Percentiles rank a stretch among this genome's conserved stretches.
These are phyloP conservation scores for Coelinius sp. DNA, from an alignment of 2,888 invertebrate genomes.

Conservation along the genomic window DNA sequence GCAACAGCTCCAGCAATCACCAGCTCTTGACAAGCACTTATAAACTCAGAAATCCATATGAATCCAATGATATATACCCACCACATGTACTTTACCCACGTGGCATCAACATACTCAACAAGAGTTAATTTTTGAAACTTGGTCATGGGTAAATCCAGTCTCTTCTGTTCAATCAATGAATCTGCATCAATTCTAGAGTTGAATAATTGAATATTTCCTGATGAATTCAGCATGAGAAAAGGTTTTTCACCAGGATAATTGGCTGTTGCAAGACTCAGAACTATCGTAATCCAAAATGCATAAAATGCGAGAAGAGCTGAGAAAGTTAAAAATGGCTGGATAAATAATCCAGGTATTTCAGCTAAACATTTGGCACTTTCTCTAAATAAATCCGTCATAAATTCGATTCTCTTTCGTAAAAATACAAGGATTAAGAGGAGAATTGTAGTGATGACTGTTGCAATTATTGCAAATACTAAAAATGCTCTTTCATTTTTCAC, in stretches of 20 bases:
- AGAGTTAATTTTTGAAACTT: conserved; percentile 73
- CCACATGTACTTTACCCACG: conserved; percentile 93
- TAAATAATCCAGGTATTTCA: conserved; percentile 86
- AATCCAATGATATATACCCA: conserved; percentile 88
- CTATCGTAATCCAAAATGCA: conserved; percentile 87
- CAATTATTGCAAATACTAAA: conserved; percentile 86
- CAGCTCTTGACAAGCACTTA: conserved; percentile 95
- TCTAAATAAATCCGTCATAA: conserved; percentile 87
- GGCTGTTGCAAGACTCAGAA: conserved; percentile 89
- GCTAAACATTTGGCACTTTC: conserved; percentile 92
- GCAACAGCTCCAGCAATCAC: conserved; percentile 94
- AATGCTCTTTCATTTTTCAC: conserved; percentile 90
- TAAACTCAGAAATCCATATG: conserved; percentile 95
- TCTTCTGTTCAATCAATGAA: conserved; percentile 52
- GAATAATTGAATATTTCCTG: conserved; percentile 48
- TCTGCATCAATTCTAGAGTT: conserved; percentile 53
- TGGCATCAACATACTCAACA: conserved; percentile 82
- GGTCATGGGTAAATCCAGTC: conserved; percentile 55
- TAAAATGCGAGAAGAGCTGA: conserved; percentile 84
- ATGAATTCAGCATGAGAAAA: conserved; percentile 47
- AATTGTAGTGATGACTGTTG: conserved; percentile 89
- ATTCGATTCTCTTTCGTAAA: conserved; percentile 85
- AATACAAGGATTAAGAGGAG: conserved; percentile 82
- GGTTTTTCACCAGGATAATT: conserved; percentile 71
- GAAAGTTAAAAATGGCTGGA: conserved; percentile 90